A percentile compares a stretch with the other conserved stretches of the same genome.
Evolutionary conservation across 1,140 invertebrate genomes (phyloP).

Genomic region (Elymnias hypermnestra): DNA sequence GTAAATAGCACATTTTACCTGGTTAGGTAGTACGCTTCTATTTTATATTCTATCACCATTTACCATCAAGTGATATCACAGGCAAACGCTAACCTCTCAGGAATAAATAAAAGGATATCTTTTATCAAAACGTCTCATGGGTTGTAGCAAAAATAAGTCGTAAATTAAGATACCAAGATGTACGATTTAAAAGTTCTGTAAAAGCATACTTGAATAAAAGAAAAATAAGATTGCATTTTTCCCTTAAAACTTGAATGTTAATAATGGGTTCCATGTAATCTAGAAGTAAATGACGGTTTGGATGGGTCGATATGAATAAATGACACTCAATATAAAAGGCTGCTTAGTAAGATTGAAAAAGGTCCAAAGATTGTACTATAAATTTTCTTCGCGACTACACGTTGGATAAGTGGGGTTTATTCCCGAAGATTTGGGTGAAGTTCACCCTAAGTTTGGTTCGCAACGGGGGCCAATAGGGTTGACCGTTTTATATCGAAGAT

Average conservation of each 20-base stretch:
- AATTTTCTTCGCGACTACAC: slow-evolving; percentile 57
- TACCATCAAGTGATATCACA: too few species aligned
- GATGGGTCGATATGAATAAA: slow-evolving; percentile 48
- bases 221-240: not conserved
- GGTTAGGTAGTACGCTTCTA: too few species aligned
- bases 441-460: slow-evolving; percentile 34
- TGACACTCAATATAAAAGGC: slow-evolving; percentile 42
- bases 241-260: not conserved
- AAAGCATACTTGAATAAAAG: too few species aligned
- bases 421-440: slow-evolving; percentile 53
- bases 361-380: slow-evolving; percentile 52
- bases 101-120: too few species aligned
- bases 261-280: slow-evolving; percentile 6
- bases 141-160: too few species aligned
- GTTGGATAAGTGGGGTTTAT: slow-evolving; percentile 62
- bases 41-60: too few species aligned
- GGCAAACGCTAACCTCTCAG: too few species aligned
- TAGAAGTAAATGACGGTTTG: slow-evolving; percentile 8
- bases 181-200: too few species aligned
- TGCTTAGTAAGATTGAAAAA: slow-evolving; percentile 47
- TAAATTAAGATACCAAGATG: too few species aligned
- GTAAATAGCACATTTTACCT: too few species aligned
- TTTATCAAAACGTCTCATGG: too few species aligned
- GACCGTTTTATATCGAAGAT: too few species aligned
- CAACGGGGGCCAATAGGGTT: slow-evolving; percentile 19